These are phyloP conservation scores for Cebidichthys violaceus DNA, from an alignment of 2,113 vertebrate species.

Conservation along the genomic window DNA sequence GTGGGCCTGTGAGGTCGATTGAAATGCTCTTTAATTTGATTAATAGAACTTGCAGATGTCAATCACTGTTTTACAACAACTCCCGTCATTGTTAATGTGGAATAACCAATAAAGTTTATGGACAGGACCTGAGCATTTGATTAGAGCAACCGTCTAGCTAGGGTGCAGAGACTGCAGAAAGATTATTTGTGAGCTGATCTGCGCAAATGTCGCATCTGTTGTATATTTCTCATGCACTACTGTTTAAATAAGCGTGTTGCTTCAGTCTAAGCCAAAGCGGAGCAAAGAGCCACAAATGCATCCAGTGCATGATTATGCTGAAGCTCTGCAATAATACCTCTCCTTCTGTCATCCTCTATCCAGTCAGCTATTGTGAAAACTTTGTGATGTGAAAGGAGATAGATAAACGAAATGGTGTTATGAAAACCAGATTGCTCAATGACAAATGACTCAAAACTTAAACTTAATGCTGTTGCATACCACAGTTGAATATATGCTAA, in stretches of 20 bases:
- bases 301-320: slow-evolving; percentile 37
- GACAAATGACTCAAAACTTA: background rate
- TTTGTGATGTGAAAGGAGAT: slow-evolving; percentile 59
- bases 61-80: too few relatives aligned
- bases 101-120: background rate
- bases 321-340: slow-evolving; percentile 86
- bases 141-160: background rate
- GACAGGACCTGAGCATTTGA: background rate
- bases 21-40: background rate
- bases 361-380: slow-evolving; percentile 91
- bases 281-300: slow-evolving; percentile 68
- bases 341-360: slow-evolving; percentile 96
- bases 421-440: slow-evolving; percentile 18
- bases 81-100: background rate
- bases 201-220: slow-evolving; percentile 3
- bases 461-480: background rate
- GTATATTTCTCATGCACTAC: background rate
- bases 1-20: background rate
- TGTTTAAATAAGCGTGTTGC: background rate
- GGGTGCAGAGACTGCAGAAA: background rate
- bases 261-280: slow-evolving; percentile 34
- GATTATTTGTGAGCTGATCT: background rate
- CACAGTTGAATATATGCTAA: background rate
- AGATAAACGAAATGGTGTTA: slow-evolving; percentile 16
- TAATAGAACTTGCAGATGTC: too few relatives aligned